Evolutionary conservation across 2,888 invertebrate species (phyloP), one percentile per base, ranked within the genome.

Genomic region (Amblyteles armatorius): DNA sequence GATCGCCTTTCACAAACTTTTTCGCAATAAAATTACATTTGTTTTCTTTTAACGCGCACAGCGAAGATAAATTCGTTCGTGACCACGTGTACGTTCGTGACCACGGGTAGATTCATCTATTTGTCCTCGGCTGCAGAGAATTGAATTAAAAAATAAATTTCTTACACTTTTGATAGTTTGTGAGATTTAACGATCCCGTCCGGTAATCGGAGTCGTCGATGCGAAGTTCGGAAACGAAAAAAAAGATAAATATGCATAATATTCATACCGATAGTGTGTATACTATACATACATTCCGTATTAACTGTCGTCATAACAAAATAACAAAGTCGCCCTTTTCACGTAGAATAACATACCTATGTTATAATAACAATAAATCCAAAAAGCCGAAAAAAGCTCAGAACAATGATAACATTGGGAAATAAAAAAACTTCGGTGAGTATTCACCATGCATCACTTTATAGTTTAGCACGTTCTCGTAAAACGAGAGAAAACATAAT

Each of bases 11-110:
- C 26, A 76, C 71, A n/a, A 48, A 52, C 26, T 48, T 50, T 73
- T 65, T 77, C 67, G 26, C 84, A 81, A 84, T 78, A 84, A 84
- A 81, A 84, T 80, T 84, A 84, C 80, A 80, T 65, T 73, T 69
- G 55, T 40, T 79, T 52, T 74, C 63, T 50, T 40, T 40, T 80
- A 65, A 52, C 63, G 22, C 65, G 16, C 57, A 65, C 65, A 55
- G 36, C 22, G 77, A 50, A 69, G 60, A 63, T 55, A 36, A 73
- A 78, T 74, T 69, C 48, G 68, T 65, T 78, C 48, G 67, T 9
- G 63, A 65, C 73, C 69, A 78, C 63, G 69, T 81, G 78, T n/a
- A n/a, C 48, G 68, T 65, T 78, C 48, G 67, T 9, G 63, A 65
- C 73, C 69, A 78, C 63, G 69, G 78, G 78, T 81, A 73, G 63